phyloP scores from a whole-genome alignment of 1,140 invertebrate genomes.

The Melipona quadrifasciata region DNA sequence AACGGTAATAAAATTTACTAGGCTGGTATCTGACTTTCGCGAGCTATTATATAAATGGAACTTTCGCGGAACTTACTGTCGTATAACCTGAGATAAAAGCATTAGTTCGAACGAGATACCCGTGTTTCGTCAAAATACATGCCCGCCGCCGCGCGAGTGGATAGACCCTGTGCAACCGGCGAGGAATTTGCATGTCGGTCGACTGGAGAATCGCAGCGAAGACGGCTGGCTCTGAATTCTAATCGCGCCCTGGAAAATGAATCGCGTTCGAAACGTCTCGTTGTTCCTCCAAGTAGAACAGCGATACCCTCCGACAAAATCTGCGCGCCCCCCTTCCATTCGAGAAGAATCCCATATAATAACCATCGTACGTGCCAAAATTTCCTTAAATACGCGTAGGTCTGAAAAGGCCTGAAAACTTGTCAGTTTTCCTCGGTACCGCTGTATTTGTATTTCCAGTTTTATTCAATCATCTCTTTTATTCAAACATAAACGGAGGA shows the following conservation, averaged over 20 bases:
- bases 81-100: conserved; percentile 1
- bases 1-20: too few relatives aligned
- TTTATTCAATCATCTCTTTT: too few relatives aligned
- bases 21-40: too few relatives aligned
- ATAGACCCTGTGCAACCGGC: conserved; percentile 11
- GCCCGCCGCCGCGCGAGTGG: neutral
- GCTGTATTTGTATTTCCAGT: too few relatives aligned
- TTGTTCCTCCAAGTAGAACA: neutral
- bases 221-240: conserved; percentile 69
- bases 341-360: too few relatives aligned
- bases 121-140: neutral
- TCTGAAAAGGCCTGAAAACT: too few relatives aligned
- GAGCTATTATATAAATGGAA: too few relatives aligned
- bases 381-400: too few relatives aligned
- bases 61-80: neutral
- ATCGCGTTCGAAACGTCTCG: neutral
- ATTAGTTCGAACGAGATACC: conserved; percentile 13
- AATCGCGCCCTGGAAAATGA: conserved; percentile 60
- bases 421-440: too few relatives aligned
- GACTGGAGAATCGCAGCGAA: conserved; percentile 67
- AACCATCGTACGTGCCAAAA: too few relatives aligned
- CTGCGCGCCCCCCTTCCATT: too few relatives aligned
- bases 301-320: neutral
- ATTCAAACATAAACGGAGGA: too few relatives aligned
- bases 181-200: conserved; percentile 74